A percentile compares a stretch with the other conserved stretches of the same genome.
Conservation (phyloP, 2,888 invertebrate species). For the Leucoma salicis region DNA sequence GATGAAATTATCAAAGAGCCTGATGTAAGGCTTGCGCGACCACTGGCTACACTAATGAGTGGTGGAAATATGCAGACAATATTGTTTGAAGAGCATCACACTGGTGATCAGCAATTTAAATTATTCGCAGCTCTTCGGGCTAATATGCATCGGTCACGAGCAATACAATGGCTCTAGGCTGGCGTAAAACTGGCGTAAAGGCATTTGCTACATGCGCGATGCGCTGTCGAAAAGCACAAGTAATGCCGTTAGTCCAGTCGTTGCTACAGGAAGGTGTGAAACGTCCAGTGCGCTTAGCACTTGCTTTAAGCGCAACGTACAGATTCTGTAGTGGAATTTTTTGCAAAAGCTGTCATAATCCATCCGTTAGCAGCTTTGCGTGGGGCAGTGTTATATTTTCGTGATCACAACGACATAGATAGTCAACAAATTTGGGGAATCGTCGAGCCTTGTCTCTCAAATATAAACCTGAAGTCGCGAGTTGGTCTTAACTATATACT, state of each 20-base stretch:
- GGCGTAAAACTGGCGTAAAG: constrained; percentile 48
- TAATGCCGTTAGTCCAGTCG: constrained; percentile 29
- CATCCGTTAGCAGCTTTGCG: constrained; percentile 44
- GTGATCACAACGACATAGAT: constrained; percentile 19
- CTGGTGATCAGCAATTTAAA: constrained; percentile 13
- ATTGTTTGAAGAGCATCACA: constrained; percentile 20
- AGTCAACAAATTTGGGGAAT: constrained; percentile 46
- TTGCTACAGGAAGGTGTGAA: constrained; percentile 35
- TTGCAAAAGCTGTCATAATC: constrained; percentile 29
- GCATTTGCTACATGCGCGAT: constrained; percentile 46
- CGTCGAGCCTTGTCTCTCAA: constrained; percentile 38
- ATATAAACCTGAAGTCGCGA: constrained; percentile 26
- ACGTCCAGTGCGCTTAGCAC: constrained; percentile 41
- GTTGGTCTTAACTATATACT: constrained; percentile 13
- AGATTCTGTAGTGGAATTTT: constrained; percentile 27
- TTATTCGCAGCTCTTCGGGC: constrained; percentile 42
- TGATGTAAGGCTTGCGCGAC: constrained; percentile 16
- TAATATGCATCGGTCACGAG: constrained; percentile 45
- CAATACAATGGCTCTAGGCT: constrained; percentile 42
- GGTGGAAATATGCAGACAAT: constrained; percentile 16
- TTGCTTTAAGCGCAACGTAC: constrained; percentile 41
- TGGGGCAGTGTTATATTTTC: constrained; percentile 37
- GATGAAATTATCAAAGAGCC: constrained; percentile 8
- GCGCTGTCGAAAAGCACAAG: constrained; percentile 33
- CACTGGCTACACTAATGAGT: constrained; percentile 21